Evolutionary conservation across 2,113 vertebrate genomes (phyloP), one percentile per base, ranked within the genome.

Genomic region (Cinclus cinclus): DNA sequence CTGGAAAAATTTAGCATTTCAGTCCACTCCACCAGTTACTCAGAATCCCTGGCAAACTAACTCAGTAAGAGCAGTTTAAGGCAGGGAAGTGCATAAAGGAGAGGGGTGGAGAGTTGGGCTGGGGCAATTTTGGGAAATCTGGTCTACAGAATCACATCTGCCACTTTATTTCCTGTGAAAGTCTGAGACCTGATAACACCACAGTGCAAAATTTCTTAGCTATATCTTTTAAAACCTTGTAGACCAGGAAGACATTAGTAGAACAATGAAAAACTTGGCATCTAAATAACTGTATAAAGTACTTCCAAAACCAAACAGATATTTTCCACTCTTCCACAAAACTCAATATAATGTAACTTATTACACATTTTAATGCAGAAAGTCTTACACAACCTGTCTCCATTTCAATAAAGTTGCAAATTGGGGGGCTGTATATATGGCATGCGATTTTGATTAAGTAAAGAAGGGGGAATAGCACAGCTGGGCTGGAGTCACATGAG

Each of bases 241-340:
- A 91, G 82, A 93, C 74, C 71, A 90, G 75, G 71, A 90, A 94
- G 76, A 75, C 60, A 81, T 92, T 80, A 88, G 31, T 41, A 93
- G 76, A 92, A 92, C 76, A 96, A 68, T 64, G 52, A 86, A 92
- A 94, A 90, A 83, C 63, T 81, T 95, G 82, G 52, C 89, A 64
- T 71, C 50, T 75, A 81, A 95, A 75, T 80, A 93, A 70, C 60
- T 70, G 79, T 50, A n/a, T 70, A 75, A 70, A 39, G 23, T 83
- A 67, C 86, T 95, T 94, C 68, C 50, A 94, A 96, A 96, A 70
- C 46, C 35, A 79, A 89, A 87, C 37, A 85, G 77, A 46, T 84
- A 91, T 91, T 91, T 95, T 93, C 92, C 92, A 94, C 52, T 95
- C 71, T 81, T 91, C 31, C 71, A 90, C 46, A 94, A 68, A 85